phyloP scores from a whole-genome alignment of 2,888 invertebrate species.

The Drosophila aldrichi region DNA sequence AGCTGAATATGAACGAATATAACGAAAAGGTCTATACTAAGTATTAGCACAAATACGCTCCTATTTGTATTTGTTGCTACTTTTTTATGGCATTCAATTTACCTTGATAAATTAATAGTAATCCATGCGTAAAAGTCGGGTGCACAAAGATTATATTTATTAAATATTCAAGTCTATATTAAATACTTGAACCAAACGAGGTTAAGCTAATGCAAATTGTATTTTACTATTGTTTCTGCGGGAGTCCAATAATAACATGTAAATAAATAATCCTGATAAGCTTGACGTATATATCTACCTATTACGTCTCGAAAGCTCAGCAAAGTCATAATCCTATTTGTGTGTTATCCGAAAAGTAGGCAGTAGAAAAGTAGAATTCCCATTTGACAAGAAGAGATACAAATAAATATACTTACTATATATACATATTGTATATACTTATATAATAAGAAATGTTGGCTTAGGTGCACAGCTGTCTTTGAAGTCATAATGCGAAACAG shows the following conservation, averaged over 20 bases:
- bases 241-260: not conserved
- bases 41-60: slow-evolving; percentile 4
- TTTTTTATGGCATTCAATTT: slow-evolving; percentile 18
- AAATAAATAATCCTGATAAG: not conserved
- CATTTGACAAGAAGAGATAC: not conserved
- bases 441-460: too few relatives aligned
- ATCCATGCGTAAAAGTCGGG: slow-evolving; percentile 15
- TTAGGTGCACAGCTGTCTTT: too few relatives aligned
- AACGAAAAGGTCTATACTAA: slow-evolving; percentile 6
- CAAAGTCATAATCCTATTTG: slow-evolving; percentile 6
- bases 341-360: slow-evolving; percentile 45
- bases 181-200: not conserved
- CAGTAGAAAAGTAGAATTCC: not conserved
- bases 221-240: not conserved
- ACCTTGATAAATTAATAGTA: slow-evolving; percentile 8
- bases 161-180: not conserved
- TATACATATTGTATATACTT: too few relatives aligned
- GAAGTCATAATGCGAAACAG: too few relatives aligned
- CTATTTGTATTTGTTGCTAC: not conserved
- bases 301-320: not conserved
- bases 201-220: not conserved
- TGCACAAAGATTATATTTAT: not conserved
- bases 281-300: too few relatives aligned
- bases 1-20: slow-evolving; percentile 10
- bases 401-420: not conserved